These are phyloP conservation scores for Chloroceryle amazona DNA, from an alignment of 2,797 vertebrate species.

Conservation along the genomic window DNA sequence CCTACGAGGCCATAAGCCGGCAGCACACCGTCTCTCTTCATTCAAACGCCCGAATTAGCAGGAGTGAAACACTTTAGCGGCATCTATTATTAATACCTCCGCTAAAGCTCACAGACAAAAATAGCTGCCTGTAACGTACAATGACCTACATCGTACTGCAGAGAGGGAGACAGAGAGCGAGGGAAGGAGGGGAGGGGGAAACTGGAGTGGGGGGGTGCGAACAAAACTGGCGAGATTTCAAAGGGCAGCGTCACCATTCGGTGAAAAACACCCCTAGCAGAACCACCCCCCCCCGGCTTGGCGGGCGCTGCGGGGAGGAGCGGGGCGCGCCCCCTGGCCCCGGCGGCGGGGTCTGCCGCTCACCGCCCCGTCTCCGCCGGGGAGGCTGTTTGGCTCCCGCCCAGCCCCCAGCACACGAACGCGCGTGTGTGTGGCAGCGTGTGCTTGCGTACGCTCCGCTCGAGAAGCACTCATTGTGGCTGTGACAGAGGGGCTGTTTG, in stretches of 20 bases:
- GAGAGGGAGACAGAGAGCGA: conserved; percentile 43
- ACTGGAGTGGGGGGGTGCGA: too few relatives aligned
- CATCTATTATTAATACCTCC: conserved; percentile 85
- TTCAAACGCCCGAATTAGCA: conserved; percentile 55
- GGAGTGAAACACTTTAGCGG: conserved; percentile 74
- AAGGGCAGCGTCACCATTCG: not conserved
- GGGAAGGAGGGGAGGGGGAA: not conserved
- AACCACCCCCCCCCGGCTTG: not conserved
- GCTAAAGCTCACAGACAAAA: conserved; percentile 78
- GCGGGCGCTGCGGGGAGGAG: not conserved
- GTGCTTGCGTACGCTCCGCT: not conserved
- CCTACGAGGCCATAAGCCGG: not conserved
- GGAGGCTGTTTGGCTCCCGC: not conserved
- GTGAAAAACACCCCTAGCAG: not conserved
- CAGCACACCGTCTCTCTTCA: not conserved
- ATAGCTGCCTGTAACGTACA: conserved; percentile 80
- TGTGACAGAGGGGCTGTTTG: not conserved
- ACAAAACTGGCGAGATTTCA: not conserved
- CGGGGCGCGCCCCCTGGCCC: not conserved
- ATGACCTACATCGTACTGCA: conserved; percentile 82
- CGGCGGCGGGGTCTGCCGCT: not conserved
- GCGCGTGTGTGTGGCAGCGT: not conserved
- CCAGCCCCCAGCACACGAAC: not conserved
- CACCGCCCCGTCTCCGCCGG: not conserved
- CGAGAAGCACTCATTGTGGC: not conserved